phyloP scores from a whole-genome alignment of 1,140 invertebrate genomes.

The Drosophila saltans region DNA sequence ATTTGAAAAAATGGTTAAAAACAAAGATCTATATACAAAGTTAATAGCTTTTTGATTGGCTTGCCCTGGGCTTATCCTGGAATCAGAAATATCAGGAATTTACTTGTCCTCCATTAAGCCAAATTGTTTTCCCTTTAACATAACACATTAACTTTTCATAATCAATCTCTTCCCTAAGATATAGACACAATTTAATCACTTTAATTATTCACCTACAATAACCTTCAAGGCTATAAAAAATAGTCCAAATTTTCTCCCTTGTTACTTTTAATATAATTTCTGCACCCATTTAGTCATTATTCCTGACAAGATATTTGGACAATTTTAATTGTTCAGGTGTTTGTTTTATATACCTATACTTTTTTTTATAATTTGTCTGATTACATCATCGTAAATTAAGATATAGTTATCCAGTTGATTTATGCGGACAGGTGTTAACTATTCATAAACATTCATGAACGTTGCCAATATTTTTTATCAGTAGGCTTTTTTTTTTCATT shows the following conservation, averaged over 20 bases:
- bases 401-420: conserved; percentile 61
- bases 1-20: no score
- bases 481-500: neutral
- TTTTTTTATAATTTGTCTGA: conserved; percentile 47
- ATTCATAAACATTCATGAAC: conserved; percentile 48
- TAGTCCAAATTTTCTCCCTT: neutral
- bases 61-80: no score
- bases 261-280: neutral
- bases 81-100: no score
- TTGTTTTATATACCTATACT: neutral
- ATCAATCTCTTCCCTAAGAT: no score
- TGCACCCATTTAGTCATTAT: conserved; percentile 38
- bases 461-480: conserved; percentile 7
- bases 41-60: no score
- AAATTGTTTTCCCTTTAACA: no score
- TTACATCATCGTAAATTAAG: conserved; percentile 76
- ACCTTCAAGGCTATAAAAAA: neutral
- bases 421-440: conserved; percentile 72
- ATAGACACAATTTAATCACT: no score
- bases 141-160: no score
- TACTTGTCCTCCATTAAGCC: no score
- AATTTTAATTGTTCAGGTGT: conserved; percentile 65
- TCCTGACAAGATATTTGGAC: conserved; percentile 53
- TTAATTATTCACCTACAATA: no score
- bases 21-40: no score